phyloP scores from a whole-genome alignment of 2,888 invertebrate species.

The Ichneumon xanthorius region DNA sequence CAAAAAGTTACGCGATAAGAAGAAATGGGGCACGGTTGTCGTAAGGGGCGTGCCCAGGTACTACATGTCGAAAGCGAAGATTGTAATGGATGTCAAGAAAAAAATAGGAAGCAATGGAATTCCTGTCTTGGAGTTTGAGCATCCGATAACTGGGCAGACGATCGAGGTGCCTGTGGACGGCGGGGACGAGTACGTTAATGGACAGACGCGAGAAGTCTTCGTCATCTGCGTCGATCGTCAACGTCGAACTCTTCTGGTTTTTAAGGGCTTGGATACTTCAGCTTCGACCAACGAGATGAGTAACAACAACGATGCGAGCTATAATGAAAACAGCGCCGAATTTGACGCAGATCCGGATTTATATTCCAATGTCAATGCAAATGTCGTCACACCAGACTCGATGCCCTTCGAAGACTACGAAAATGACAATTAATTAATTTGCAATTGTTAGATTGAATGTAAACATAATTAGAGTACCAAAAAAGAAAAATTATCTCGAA shows the following conservation, averaged over 20 bases:
- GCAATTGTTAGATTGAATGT: not conserved
- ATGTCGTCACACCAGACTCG: not conserved
- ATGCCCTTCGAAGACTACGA: not conserved
- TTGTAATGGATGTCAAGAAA: not conserved
- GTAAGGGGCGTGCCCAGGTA: constrained; percentile 19
- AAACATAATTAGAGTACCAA: not conserved
- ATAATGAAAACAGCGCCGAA: not conserved
- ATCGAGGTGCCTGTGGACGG: not conserved
- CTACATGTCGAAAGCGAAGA: constrained; percentile 15
- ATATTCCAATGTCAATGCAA: not conserved
- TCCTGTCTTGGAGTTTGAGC: constrained; percentile 11
- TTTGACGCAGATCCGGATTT: not conserved
- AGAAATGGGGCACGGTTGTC: constrained; percentile 33
- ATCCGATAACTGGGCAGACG: constrained; percentile 14
- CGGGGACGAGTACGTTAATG: constrained; percentile 37
- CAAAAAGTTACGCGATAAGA: not conserved
- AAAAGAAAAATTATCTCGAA: not conserved
- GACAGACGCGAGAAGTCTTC: constrained; percentile 22
- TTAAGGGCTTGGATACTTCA: constrained; percentile 4
- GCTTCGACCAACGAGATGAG: not conserved
- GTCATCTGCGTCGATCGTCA: constrained; percentile 41
- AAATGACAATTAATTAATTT: not conserved
- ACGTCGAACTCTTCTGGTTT: constrained; percentile 43
- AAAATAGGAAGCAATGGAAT: constrained; percentile 4
- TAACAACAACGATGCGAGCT: not conserved